Percentiles rank a stretch among this genome's conserved stretches.
Conservation (phyloP, 1,140 invertebrate species). For the Drosophila willistoni region DNA sequence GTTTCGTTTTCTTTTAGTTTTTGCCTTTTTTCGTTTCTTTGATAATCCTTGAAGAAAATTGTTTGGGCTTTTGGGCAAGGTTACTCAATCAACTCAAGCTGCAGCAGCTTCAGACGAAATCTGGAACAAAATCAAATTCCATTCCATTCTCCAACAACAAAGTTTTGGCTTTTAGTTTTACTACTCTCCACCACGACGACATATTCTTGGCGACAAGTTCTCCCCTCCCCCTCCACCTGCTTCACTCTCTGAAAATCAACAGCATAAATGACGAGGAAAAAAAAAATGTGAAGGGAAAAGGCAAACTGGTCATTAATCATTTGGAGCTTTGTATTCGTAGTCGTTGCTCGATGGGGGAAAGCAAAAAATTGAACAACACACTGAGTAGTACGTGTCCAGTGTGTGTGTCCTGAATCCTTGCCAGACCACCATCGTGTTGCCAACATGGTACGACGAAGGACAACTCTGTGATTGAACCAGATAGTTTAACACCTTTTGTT, state of each 20-base stretch:
- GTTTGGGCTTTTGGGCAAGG: constrained; percentile 36
- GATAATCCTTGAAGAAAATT: constrained; percentile 52
- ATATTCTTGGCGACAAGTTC: constrained; percentile 44
- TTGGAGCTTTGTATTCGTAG: constrained; percentile 39
- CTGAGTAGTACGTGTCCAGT: constrained; percentile 25
- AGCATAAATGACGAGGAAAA: constrained; percentile 31
- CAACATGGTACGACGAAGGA: constrained; percentile 13
- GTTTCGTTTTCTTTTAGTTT: not conserved
- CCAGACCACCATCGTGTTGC: constrained; percentile 28
- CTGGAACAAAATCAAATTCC: constrained; percentile 74
- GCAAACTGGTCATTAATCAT: constrained; percentile 78
- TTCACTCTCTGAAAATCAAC: constrained; percentile 26
- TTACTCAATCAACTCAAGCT: constrained; percentile 68
- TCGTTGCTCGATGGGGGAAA: constrained; percentile 20
- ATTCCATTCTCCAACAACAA: constrained; percentile 46
- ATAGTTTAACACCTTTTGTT: constrained; percentile 54
- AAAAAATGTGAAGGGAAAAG: constrained; percentile 16
- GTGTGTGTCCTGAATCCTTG: not conserved
- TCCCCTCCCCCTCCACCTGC: not conserved
- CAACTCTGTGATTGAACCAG: constrained; percentile 49
- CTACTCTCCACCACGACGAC: constrained; percentile 26
- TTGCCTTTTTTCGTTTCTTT: constrained; percentile 10
- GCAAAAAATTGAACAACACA: constrained; percentile 44
- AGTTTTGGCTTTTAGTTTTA: constrained; percentile 77
- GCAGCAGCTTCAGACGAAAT: constrained; percentile 4